Evolutionary conservation across 2,888 invertebrate species (phyloP).

Genomic region (Callosobruchus maculatus): DNA sequence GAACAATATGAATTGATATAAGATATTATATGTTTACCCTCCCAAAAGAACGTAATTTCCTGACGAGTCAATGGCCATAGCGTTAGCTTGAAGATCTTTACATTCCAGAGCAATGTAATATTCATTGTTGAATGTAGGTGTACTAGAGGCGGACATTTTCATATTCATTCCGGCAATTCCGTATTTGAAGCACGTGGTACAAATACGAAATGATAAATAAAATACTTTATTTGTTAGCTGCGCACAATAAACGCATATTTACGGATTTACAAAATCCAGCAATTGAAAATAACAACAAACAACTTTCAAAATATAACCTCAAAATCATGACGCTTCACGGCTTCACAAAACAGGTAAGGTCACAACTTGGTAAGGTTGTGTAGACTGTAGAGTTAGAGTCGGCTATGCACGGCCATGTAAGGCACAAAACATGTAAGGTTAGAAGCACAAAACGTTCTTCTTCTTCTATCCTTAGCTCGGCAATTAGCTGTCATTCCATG

Average conservation of each 20-base stretch:
- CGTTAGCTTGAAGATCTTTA: slow-evolving; percentile 84
- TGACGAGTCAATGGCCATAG: slow-evolving; percentile 86
- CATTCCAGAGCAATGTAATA: slow-evolving; percentile 69
- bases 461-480: no score
- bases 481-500: no score
- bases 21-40: slow-evolving; percentile 55
- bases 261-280: background rate
- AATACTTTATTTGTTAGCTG: background rate
- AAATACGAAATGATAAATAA: background rate
- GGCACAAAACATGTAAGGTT: no score
- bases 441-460: no score
- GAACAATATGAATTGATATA: slow-evolving; percentile 5
- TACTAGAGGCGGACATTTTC: slow-evolving; percentile 9
- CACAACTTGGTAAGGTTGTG: no score
- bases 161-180: background rate
- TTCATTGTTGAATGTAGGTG: slow-evolving; percentile 41
- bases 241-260: background rate
- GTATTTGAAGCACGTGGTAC: no score
- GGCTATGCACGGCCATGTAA: no score
- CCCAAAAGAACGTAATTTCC: slow-evolving; percentile 84
- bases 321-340: no score
- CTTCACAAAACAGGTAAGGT: no score
- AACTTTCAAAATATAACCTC: background rate
- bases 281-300: background rate
- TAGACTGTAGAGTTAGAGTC: no score